A percentile compares a stretch with the other conserved stretches of the same genome.
Evolutionary conservation across 2,797 vertebrate genomes (phyloP).

Genomic region (Lagorchestes hirsutus): DNA sequence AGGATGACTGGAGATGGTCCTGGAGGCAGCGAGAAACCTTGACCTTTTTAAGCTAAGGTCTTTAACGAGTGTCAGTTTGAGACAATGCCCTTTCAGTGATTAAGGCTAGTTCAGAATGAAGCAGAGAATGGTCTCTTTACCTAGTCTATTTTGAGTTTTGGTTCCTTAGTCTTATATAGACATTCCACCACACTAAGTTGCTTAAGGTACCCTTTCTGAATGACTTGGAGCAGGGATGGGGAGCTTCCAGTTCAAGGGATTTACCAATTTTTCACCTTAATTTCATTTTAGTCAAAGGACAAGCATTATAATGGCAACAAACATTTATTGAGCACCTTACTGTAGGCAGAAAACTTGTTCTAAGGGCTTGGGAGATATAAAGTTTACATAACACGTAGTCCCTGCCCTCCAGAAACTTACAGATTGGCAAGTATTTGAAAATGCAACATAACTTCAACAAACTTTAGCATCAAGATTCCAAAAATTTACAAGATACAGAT

Average conservation of each 20-base stretch:
- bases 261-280: neutral
- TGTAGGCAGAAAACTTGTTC: neutral
- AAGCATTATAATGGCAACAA: neutral
- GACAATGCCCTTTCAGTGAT: no score
- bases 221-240: neutral
- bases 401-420: neutral
- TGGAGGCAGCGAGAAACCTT: no score
- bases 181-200: neutral
- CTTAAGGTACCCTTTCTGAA: neutral
- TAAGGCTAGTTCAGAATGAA: no score
- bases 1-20: no score
- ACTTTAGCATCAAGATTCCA: neutral
- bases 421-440: constrained; percentile 6
- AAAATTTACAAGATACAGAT: neutral
- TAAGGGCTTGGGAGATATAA: neutral
- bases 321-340: neutral
- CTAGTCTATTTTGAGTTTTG: neutral
- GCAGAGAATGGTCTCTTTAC: no score
- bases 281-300: neutral
- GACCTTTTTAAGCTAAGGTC: no score
- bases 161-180: neutral
- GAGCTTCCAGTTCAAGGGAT: neutral
- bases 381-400: neutral
- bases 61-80: no score
- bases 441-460: neutral